These are phyloP conservation scores for Drosophila tristis DNA, from an alignment of 1,140 invertebrate genomes.

Conservation along the genomic window DNA sequence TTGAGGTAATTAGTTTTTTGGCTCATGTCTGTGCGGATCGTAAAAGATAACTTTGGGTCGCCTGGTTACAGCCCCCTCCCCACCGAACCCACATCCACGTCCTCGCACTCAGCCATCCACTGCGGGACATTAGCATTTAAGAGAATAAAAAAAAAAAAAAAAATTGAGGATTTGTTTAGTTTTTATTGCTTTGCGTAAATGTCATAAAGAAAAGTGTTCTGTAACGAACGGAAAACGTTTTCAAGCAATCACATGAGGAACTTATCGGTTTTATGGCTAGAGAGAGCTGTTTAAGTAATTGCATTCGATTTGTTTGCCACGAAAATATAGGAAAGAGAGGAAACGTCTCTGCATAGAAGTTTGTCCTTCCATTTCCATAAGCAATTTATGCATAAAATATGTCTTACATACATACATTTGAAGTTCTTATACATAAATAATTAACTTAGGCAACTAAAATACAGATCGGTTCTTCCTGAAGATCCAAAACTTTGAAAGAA, in stretches of 20 bases:
- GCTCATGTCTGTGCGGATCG: conserved; percentile 24
- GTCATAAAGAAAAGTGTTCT: conserved; percentile 55
- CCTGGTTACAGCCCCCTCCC: conserved; percentile 27
- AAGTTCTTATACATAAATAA: no score
- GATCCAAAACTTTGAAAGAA: no score
- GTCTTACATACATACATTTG: no score
- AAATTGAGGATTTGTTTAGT: conserved; percentile 49
- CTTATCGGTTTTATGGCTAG: conserved; percentile 45
- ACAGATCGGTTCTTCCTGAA: no score
- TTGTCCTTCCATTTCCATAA: no score
- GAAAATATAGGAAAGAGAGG: neutral
- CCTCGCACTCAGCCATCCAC: conserved; percentile 12
- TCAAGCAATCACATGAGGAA: conserved; percentile 12
- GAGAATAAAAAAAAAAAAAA: conserved; percentile 33
- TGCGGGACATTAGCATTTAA: conserved; percentile 51
- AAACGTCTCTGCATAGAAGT: no score
- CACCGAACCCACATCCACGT: conserved; percentile 19
- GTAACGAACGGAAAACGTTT: conserved; percentile 28
- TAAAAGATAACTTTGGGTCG: conserved; percentile 15
- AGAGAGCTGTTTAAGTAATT: conserved; percentile 60
- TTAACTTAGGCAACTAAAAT: no score
- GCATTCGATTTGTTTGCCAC: conserved; percentile 44
- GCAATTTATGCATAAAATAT: no score
- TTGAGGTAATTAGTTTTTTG: conserved; percentile 62
- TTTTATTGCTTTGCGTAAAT: conserved; percentile 60